These are phyloP conservation scores for Planococcus citri DNA, from an alignment of 1,140 invertebrate genomes.

Conservation along the genomic window DNA sequence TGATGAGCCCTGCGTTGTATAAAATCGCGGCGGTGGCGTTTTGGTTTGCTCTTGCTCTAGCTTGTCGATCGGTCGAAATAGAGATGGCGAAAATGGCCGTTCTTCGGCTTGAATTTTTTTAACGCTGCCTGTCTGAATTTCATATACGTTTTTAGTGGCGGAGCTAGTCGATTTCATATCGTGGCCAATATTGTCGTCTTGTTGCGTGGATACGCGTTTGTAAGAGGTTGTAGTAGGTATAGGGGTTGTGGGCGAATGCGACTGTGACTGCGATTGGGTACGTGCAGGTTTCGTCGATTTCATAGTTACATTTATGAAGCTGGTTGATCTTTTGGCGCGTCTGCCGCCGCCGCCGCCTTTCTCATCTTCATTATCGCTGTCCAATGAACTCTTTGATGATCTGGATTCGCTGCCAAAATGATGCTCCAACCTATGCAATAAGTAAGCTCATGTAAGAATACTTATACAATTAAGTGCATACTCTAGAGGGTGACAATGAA, in stretches of 20 bases:
- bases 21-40: background rate
- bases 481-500: too few species aligned
- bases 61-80: background rate
- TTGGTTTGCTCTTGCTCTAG: background rate
- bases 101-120: background rate
- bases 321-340: slow-evolving; percentile 42
- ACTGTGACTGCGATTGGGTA: slow-evolving; percentile 24
- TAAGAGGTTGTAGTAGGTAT: too few species aligned
- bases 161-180: too few species aligned
- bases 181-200: too few species aligned
- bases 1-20: background rate
- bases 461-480: too few species aligned
- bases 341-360: slow-evolving; percentile 41
- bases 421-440: slow-evolving; percentile 56
- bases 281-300: slow-evolving; percentile 46
- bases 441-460: background rate
- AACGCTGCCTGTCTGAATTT: background rate
- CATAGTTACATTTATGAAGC: slow-evolving; percentile 64
- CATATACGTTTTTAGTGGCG: slow-evolving; percentile 9
- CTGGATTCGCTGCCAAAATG: slow-evolving; percentile 77
- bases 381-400: slow-evolving; percentile 53
- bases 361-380: slow-evolving; percentile 29
- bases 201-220: too few species aligned
- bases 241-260: background rate
- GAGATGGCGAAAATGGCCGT: background rate